phyloP scores from a whole-genome alignment of 2,888 invertebrate species.

The Hydroisotoma schaefferi region DNA sequence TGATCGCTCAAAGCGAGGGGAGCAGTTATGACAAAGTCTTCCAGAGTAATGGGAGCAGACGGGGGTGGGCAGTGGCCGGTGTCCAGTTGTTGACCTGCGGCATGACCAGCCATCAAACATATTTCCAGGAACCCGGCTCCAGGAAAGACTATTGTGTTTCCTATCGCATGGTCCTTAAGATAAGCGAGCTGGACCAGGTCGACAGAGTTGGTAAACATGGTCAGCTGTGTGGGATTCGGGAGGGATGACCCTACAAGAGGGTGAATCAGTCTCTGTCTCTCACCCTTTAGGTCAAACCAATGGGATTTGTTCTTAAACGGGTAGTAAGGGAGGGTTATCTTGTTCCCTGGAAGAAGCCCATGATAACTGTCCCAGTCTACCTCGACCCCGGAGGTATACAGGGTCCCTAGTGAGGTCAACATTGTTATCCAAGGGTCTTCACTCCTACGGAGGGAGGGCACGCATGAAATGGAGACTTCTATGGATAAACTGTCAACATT shows the following conservation, averaged over 20 bases:
- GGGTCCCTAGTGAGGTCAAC: conserved; percentile 19
- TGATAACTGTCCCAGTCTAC: conserved; percentile 30
- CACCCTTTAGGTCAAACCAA: neutral
- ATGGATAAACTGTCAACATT: conserved; percentile 20
- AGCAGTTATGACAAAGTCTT: conserved; percentile 10
- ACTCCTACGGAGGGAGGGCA: conserved; percentile 24
- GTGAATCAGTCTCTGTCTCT: conserved; percentile 12
- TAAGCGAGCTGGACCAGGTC: neutral
- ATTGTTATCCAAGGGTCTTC: conserved; percentile 19
- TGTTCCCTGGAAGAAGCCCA: neutral
- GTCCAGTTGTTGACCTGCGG: conserved; percentile 10
- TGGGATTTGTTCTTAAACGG: conserved; percentile 24
- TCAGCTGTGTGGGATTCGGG: neutral
- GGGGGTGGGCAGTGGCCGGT: conserved; percentile 9
- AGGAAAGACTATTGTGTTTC: conserved; percentile 19
- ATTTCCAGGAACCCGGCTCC: conserved; percentile 28
- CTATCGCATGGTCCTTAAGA: conserved; percentile 25
- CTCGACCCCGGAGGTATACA: conserved; percentile 15
- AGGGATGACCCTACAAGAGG: conserved; percentile 23
- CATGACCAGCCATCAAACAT: conserved; percentile 16
- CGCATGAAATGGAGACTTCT: conserved; percentile 13
- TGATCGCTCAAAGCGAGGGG: conserved; percentile 17
- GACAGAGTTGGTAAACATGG: conserved; percentile 17
- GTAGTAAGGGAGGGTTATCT: conserved; percentile 15
- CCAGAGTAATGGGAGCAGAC: conserved; percentile 10